Conservation (phyloP, 2,113 vertebrate genomes). For the Todiramphus saurophagus region DNA sequence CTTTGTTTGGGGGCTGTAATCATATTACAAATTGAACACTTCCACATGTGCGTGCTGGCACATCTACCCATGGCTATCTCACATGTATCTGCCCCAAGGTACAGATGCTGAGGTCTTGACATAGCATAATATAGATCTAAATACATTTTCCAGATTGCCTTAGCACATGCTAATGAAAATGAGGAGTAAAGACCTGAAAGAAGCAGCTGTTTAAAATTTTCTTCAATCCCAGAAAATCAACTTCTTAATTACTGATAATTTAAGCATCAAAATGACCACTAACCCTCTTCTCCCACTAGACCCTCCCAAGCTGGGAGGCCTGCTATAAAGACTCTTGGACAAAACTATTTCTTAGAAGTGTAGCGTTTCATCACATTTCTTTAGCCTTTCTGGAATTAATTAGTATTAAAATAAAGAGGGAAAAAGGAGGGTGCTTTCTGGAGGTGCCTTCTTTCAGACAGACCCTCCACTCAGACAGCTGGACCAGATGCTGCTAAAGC, state of each 20-base stretch:
- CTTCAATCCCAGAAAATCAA: conserved; percentile 50
- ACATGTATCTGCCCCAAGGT: conserved; percentile 57
- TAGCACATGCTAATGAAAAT: conserved; percentile 57
- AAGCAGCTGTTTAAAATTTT: conserved; percentile 70
- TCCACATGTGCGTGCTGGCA: conserved; percentile 80
- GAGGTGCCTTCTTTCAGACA: neutral
- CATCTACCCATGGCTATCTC: conserved; percentile 67
- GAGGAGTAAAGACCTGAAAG: neutral
- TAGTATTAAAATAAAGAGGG: conserved; percentile 52
- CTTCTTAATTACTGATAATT: conserved; percentile 72
- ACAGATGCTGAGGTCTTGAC: conserved; percentile 53
- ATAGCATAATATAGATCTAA: conserved; percentile 25
- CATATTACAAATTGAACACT: conserved; percentile 82
- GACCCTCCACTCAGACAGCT: neutral
- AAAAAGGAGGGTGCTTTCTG: neutral
- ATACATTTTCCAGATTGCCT: conserved; percentile 65
- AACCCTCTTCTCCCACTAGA: conserved; percentile 35
- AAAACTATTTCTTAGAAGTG: neutral
- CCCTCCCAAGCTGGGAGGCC: conserved; percentile 33
- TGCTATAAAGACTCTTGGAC: neutral
- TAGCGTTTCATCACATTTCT: conserved; percentile 24
- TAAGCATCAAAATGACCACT: conserved; percentile 60
- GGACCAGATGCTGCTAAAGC: neutral
- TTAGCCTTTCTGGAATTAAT: conserved; percentile 59
- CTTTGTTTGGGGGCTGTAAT: conserved; percentile 77